Percentiles rank a stretch among this genome's conserved stretches.
Conservation (phyloP, 2,797 vertebrate genomes). For the Malacoraja senta region DNA sequence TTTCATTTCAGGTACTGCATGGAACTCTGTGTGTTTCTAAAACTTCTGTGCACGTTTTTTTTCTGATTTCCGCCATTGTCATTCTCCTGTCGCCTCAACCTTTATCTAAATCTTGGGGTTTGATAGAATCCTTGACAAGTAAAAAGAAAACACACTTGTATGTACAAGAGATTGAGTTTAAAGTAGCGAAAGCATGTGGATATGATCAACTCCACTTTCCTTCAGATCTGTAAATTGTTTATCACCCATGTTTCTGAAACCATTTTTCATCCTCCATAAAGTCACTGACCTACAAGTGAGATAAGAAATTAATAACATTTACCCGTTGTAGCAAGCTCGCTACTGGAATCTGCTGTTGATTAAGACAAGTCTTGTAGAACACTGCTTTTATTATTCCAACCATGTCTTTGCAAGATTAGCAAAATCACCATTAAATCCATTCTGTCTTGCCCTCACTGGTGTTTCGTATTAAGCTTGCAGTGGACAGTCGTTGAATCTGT, state of each 20-base stretch:
- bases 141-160: background rate
- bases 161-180: background rate
- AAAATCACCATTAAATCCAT: background rate
- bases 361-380: background rate
- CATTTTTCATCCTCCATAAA: slow-evolving; percentile 23
- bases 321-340: background rate
- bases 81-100: background rate
- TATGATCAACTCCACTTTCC: background rate
- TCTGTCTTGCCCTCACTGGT: background rate
- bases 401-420: background rate
- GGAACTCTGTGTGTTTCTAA: background rate
- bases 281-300: background rate
- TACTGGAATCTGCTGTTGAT: slow-evolving; percentile 16
- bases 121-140: slow-evolving; percentile 2
- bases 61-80: background rate
- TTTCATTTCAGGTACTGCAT: background rate
- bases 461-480: background rate
- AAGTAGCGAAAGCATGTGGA: background rate
- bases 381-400: background rate
- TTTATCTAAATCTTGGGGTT: background rate
- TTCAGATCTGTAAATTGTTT: slow-evolving; percentile 22
- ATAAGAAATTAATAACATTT: background rate
- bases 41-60: background rate
- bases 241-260: slow-evolving; percentile 2
- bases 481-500: background rate